Conservation (phyloP, 2,888 invertebrate genomes). For the Drosophila formosana region DNA sequence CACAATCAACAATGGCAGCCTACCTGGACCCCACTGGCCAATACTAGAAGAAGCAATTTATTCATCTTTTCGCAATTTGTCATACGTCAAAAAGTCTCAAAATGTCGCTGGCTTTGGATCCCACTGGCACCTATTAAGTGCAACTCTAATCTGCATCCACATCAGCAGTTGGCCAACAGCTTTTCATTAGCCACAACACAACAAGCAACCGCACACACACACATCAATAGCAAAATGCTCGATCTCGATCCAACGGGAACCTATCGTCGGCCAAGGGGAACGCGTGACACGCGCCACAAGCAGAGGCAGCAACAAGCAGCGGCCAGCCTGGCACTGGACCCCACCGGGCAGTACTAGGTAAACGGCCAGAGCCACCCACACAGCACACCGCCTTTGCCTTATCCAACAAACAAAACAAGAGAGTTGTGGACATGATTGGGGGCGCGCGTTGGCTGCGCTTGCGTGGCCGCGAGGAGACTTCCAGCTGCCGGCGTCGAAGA, state of each 20-base stretch:
- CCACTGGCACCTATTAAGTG: conserved; percentile 83
- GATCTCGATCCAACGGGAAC: conserved; percentile 83
- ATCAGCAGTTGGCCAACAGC: neutral
- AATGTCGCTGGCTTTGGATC: conserved; percentile 83
- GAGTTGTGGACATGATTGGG: conserved; percentile 69
- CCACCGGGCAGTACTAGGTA: conserved; percentile 85
- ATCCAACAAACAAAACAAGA: conserved; percentile 39
- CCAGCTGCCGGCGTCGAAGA: conserved; percentile 85
- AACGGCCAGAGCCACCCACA: conserved; percentile 42
- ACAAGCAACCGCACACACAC: neutral
- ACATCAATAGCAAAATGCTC: conserved; percentile 60
- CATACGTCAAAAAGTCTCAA: conserved; percentile 52
- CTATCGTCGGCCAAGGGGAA: conserved; percentile 80
- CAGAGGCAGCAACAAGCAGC: conserved; percentile 66
- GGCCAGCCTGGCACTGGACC: conserved; percentile 75
- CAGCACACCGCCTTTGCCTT: conserved; percentile 76
- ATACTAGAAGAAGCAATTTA: conserved; percentile 68
- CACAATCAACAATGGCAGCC: conserved; percentile 70
- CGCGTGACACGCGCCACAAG: conserved; percentile 72
- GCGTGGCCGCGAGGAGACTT: conserved; percentile 85
- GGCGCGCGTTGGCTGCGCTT: conserved; percentile 83
- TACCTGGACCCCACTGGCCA: conserved; percentile 85
- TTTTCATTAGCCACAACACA: neutral
- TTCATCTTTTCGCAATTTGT: neutral
- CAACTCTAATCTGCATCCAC: neutral